Conservation (phyloP, 2,797 vertebrate species). For the Gadopsis marmoratus region DNA sequence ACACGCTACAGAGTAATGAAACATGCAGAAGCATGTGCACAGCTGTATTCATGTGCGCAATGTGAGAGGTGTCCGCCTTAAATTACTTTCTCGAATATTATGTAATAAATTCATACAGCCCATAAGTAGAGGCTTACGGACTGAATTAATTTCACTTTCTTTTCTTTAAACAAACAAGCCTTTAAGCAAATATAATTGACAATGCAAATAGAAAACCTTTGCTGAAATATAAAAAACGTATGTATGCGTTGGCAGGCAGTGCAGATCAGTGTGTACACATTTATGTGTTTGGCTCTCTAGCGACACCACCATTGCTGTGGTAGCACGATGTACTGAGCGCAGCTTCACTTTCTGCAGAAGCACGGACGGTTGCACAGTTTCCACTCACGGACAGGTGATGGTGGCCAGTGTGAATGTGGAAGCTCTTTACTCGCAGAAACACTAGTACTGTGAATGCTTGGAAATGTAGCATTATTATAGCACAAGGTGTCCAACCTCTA, state of each 20-base stretch:
- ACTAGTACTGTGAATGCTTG: not conserved
- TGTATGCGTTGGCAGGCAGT: no score
- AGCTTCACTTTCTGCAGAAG: not conserved
- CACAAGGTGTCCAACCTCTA: not conserved
- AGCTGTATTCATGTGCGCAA: not conserved
- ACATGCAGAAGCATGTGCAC: not conserved
- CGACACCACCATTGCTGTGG: not conserved
- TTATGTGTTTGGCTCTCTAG: not conserved
- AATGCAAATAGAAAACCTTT: not conserved
- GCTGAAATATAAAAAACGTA: not conserved
- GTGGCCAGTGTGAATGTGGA: not conserved
- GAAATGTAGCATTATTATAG: not conserved
- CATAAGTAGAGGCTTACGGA: not conserved
- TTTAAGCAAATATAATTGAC: not conserved
- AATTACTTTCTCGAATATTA: not conserved
- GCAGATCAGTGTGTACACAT: not conserved
- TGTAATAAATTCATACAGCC: not conserved
- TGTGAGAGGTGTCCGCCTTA: not conserved
- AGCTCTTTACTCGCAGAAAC: not conserved
- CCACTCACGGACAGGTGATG: not conserved
- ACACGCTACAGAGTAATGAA: conserved; percentile 15
- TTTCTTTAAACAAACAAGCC: conserved; percentile 19
- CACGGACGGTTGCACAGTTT: not conserved
- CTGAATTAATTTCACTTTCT: not conserved
- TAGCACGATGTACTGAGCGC: not conserved